Percentiles rank a stretch among this genome's conserved stretches.
Conservation (phyloP, 2,797 vertebrate species). For the Molossus molossus region DNA sequence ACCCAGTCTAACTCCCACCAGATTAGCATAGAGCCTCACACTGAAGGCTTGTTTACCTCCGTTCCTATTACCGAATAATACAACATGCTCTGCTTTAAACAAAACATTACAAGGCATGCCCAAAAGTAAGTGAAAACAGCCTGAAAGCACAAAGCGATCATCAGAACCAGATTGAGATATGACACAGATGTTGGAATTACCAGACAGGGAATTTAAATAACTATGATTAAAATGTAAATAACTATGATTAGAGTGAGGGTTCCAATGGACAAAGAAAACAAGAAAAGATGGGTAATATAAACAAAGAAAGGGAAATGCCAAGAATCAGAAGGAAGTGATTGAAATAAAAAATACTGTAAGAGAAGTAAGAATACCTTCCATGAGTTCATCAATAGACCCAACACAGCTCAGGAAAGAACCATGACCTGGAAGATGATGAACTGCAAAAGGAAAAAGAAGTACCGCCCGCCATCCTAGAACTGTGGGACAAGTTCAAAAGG, state of each 20-base stretch:
- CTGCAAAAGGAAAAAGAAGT: not conserved
- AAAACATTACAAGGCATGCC: not conserved
- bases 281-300: not conserved
- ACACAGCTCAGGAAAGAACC: not conserved
- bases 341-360: not conserved
- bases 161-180: not conserved
- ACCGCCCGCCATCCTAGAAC: not conserved
- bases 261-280: not conserved
- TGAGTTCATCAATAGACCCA: not conserved
- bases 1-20: not conserved
- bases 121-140: not conserved
- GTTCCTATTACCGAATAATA: not conserved
- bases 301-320: conserved; percentile 22
- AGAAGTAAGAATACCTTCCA: not conserved
- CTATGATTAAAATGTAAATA: not conserved
- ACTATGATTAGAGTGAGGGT: not conserved
- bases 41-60: not conserved
- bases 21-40: not conserved
- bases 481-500: not conserved
- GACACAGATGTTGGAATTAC: not conserved
- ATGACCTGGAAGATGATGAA: not conserved
- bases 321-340: conserved; percentile 26
- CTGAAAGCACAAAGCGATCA: not conserved
- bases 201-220: not conserved
- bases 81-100: not conserved